Percentiles rank a stretch among this genome's conserved stretches.
These are phyloP conservation scores for Lacanobia wlatinum DNA, from an alignment of 2,888 invertebrate species.

Conservation along the genomic window DNA sequence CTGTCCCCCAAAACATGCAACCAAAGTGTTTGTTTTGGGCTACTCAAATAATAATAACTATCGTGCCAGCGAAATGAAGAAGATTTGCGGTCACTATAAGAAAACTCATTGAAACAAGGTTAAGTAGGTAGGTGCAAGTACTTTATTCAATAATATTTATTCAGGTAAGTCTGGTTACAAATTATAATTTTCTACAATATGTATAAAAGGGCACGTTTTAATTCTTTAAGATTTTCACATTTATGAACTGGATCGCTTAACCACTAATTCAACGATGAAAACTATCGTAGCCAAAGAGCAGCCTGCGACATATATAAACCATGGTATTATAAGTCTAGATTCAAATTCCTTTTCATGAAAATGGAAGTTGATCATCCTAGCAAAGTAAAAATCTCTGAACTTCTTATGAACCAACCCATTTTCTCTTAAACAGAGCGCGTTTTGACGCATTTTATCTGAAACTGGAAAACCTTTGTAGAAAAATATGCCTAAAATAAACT, in stretches of 20 bases:
- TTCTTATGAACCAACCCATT: conserved; percentile 52
- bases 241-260: background rate
- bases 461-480: conserved; percentile 64
- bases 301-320: conserved; percentile 48
- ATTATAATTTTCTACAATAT: too few species aligned
- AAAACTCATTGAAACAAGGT: too few species aligned
- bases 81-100: too few species aligned
- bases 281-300: conserved; percentile 5
- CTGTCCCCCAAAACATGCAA: too few species aligned
- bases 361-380: conserved; percentile 24
- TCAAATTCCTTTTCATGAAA: conserved; percentile 23
- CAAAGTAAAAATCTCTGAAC: conserved; percentile 31
- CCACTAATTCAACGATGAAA: conserved; percentile 51
- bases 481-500: conserved; percentile 31
- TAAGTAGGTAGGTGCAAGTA: too few species aligned
- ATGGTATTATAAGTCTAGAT: conserved; percentile 45
- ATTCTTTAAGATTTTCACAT: too few species aligned
- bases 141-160: too few species aligned
- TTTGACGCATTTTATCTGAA: conserved; percentile 34
- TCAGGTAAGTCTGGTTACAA: too few species aligned
- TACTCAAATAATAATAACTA: too few species aligned
- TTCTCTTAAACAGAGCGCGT: conserved; percentile 49
- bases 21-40: too few species aligned
- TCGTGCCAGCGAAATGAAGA: too few species aligned
- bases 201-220: background rate